A percentile compares a stretch with the other conserved stretches of the same genome.
Conservation (phyloP, 2,888 invertebrate genomes). For the Marronus borbonicus region DNA sequence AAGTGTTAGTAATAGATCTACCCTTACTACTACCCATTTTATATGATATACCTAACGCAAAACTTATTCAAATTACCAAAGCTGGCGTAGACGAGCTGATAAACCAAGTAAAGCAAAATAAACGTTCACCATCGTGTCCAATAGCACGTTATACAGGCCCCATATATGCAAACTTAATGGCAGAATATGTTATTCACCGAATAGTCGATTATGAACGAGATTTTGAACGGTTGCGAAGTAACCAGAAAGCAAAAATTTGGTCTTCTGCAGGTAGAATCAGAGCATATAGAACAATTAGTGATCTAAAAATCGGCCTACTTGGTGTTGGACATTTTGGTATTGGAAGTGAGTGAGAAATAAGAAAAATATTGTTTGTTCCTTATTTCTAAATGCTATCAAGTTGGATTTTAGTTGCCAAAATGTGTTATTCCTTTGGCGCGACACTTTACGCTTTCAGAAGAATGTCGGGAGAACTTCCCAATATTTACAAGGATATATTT, state of each 20-base stretch:
- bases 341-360: constrained; percentile 64
- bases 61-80: constrained; percentile 71
- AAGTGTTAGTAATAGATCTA: constrained; percentile 69
- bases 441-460: constrained; percentile 61
- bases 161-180: constrained; percentile 70
- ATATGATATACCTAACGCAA: constrained; percentile 65
- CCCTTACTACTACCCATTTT: constrained; percentile 66
- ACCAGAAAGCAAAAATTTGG: constrained; percentile 67
- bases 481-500: constrained; percentile 64
- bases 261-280: constrained; percentile 62
- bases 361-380: constrained; percentile 41
- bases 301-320: constrained; percentile 72
- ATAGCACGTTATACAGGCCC: constrained; percentile 70
- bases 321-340: constrained; percentile 73
- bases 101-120: constrained; percentile 58
- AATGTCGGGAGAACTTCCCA: constrained; percentile 48
- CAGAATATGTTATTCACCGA: constrained; percentile 71
- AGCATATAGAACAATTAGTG: constrained; percentile 66
- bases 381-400: constrained; percentile 63
- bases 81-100: constrained; percentile 67
- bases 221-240: constrained; percentile 65
- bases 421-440: constrained; percentile 70
- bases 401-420: constrained; percentile 61
- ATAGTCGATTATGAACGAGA: constrained; percentile 71
- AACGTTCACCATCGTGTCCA: constrained; percentile 58